phyloP scores from a whole-genome alignment of 2,113 vertebrate species.

The Machaerirhynchus nigripectus region DNA sequence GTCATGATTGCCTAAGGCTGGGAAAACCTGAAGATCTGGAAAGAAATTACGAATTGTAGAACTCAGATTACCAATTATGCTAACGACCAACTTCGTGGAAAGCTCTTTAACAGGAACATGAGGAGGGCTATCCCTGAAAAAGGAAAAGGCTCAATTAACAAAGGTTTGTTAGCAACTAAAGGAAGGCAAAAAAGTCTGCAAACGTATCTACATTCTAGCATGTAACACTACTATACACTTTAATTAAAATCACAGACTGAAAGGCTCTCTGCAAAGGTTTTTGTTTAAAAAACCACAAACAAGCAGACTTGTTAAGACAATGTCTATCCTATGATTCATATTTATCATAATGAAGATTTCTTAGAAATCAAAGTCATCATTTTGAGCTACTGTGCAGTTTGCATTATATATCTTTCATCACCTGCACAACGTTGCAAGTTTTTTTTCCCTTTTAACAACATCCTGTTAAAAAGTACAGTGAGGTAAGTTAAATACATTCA shows the following conservation, averaged over 20 bases:
- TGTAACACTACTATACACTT: background rate
- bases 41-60: conserved; percentile 80
- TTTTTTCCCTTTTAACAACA: background rate
- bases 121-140: conserved; percentile 90
- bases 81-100: conserved; percentile 87
- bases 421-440: background rate
- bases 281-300: background rate
- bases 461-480: background rate
- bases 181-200: background rate
- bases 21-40: conserved; percentile 86
- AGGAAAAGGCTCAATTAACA: background rate
- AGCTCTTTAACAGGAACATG: conserved; percentile 86
- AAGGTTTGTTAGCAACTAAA: background rate
- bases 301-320: background rate
- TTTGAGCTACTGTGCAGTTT: background rate
- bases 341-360: background rate
- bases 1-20: conserved; percentile 94
- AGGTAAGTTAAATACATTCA: background rate
- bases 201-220: background rate
- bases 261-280: background rate
- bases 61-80: conserved; percentile 89
- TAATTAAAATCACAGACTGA: background rate
- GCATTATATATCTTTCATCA: background rate
- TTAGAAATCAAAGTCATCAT: background rate
- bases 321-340: background rate